Conservation (phyloP, 2,113 vertebrate species). For the Centropus bengalensis region DNA sequence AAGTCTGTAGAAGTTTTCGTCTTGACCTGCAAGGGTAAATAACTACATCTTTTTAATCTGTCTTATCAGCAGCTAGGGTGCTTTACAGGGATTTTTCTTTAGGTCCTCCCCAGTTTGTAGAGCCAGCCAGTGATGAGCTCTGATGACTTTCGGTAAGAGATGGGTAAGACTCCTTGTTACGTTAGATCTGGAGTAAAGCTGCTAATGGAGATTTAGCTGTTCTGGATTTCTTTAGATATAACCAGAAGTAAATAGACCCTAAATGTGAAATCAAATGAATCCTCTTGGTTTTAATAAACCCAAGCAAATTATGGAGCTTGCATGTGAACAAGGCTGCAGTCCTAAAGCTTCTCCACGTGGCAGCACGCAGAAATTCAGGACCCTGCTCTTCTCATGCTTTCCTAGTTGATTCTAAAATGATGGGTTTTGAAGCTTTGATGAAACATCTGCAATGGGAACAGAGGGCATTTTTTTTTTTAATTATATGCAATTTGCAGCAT, state of each 20-base stretch:
- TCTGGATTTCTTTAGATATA: constrained; percentile 1
- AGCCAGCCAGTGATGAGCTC: not conserved
- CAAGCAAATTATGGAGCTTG: not conserved
- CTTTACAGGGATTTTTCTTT: constrained; percentile 33
- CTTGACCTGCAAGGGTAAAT: not conserved
- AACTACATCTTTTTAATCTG: not conserved
- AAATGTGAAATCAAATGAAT: not conserved
- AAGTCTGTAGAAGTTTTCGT: constrained; percentile 24
- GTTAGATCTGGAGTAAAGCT: not conserved
- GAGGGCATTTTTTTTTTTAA: not conserved
- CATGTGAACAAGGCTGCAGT: not conserved
- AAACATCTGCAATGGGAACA: not conserved
- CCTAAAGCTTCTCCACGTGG: not conserved
- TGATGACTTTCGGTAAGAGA: not conserved
- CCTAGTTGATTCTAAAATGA: not conserved
- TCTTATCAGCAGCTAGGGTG: constrained; percentile 1
- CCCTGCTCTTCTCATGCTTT: not conserved
- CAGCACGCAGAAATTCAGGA: not conserved
- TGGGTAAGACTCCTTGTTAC: not conserved
- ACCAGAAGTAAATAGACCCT: not conserved
- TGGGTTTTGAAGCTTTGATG: not conserved
- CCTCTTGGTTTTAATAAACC: not conserved
- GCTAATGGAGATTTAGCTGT: not conserved
- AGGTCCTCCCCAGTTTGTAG: not conserved
- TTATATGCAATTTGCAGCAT: not conserved